Evolutionary conservation across 2,888 invertebrate species (phyloP).

Genomic region (Cremastobaeus sp.): DNA sequence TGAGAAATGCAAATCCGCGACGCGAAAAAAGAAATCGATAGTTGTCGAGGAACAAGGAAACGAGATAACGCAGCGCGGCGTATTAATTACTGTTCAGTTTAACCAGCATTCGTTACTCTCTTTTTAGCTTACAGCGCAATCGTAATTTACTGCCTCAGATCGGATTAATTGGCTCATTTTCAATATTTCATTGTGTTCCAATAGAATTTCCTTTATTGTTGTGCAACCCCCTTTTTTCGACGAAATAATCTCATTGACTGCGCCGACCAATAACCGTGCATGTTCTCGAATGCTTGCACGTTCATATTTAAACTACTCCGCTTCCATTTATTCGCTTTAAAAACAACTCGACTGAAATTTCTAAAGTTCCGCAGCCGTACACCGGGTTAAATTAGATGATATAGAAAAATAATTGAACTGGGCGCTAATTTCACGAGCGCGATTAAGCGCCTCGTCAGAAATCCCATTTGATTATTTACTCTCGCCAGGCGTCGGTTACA

Average conservation of each 20-base stretch:
- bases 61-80: constrained; percentile 44
- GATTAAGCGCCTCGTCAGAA: too few relatives aligned
- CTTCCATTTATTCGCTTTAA: too few relatives aligned
- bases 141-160: constrained; percentile 50
- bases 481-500: too few relatives aligned
- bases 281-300: too few relatives aligned
- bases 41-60: constrained; percentile 51
- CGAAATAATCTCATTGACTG: constrained; percentile 13
- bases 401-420: too few relatives aligned
- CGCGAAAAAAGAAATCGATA: constrained; percentile 45
- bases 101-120: constrained; percentile 31
- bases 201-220: constrained; percentile 48
- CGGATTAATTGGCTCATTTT: constrained; percentile 55
- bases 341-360: too few relatives aligned
- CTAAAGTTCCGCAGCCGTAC: too few relatives aligned
- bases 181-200: constrained; percentile 49
- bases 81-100: constrained; percentile 59
- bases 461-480: too few relatives aligned
- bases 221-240: constrained; percentile 11
- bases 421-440: too few relatives aligned
- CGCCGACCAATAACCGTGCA: constrained; percentile 9
- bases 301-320: too few relatives aligned
- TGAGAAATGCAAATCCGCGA: constrained; percentile 53
- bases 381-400: too few relatives aligned
- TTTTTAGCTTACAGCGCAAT: constrained; percentile 43